phyloP scores from a whole-genome alignment of 2,888 invertebrate genomes.

The Drepanosiphum platanoidis region DNA sequence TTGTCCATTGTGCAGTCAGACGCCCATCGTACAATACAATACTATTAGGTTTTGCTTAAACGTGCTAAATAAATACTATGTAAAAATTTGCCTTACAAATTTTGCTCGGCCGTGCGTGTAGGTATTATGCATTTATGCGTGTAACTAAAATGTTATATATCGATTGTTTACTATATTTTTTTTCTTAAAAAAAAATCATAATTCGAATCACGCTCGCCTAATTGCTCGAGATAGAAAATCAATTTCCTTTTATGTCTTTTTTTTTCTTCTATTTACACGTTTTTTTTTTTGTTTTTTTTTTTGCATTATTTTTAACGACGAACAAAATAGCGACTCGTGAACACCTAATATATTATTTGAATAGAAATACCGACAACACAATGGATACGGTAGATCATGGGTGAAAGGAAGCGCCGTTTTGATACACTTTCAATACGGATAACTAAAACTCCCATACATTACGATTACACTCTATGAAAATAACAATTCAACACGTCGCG shows the following conservation, averaged over 20 bases:
- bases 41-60: slow-evolving; percentile 11
- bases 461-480: not conserved
- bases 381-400: slow-evolving; percentile 36
- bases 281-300: no score
- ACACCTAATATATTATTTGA: not conserved
- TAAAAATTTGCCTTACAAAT: not conserved
- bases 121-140: no score
- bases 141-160: slow-evolving; percentile 3
- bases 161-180: slow-evolving; percentile 14
- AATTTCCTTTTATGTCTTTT: slow-evolving; percentile 35
- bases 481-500: not conserved
- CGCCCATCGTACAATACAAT: not conserved
- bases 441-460: slow-evolving; percentile 31
- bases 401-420: slow-evolving; percentile 59
- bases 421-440: slow-evolving; percentile 50
- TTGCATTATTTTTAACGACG: not conserved
- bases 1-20: not conserved
- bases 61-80: not conserved
- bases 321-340: slow-evolving; percentile 17
- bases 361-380: slow-evolving; percentile 26
- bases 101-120: slow-evolving; percentile 35
- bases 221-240: slow-evolving; percentile 26
- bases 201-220: slow-evolving; percentile 46
- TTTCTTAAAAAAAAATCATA: slow-evolving; percentile 18
- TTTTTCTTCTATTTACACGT: slow-evolving; percentile 32